Percentiles rank a stretch among this genome's conserved stretches.
phyloP scores from a whole-genome alignment of 2,797 vertebrate genomes.

The Stomatorhinus walkeri region DNA sequence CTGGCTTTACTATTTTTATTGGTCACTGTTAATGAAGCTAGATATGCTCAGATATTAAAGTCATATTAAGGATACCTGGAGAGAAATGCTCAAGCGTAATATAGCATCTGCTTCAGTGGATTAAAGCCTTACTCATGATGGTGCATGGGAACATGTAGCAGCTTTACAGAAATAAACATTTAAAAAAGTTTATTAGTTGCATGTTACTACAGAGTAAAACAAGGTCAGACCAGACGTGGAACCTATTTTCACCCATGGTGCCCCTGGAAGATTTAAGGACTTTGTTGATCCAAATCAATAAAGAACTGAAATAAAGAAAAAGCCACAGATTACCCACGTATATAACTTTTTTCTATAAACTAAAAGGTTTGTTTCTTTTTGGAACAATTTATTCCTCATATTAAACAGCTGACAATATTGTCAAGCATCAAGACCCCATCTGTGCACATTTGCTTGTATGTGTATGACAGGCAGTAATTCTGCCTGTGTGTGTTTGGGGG shows the following conservation, averaged over 20 bases:
- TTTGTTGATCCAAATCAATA: background rate
- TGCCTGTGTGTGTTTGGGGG: background rate
- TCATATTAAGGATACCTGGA: background rate
- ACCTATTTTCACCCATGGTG: background rate
- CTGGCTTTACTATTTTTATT: background rate
- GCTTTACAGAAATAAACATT: background rate
- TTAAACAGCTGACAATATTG: slow-evolving; percentile 7
- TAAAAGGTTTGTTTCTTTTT: background rate
- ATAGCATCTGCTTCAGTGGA: background rate
- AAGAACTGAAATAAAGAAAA: background rate
- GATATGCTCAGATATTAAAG: background rate
- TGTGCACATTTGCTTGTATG: background rate
- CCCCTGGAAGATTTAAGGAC: background rate
- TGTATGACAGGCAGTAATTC: background rate
- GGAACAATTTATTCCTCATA: background rate
- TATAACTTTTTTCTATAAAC: background rate
- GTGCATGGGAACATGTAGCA: background rate
- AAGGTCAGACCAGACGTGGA: background rate
- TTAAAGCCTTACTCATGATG: background rate
- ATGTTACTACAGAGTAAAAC: background rate
- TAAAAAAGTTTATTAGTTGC: background rate
- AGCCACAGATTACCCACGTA: background rate
- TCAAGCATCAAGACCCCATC: no score
- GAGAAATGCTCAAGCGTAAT: background rate
- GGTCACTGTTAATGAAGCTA: background rate